Evolutionary conservation across 2,113 vertebrate genomes (phyloP), one percentile per base, ranked within the genome.

Genomic region (Megaleporinus macrocephalus): DNA sequence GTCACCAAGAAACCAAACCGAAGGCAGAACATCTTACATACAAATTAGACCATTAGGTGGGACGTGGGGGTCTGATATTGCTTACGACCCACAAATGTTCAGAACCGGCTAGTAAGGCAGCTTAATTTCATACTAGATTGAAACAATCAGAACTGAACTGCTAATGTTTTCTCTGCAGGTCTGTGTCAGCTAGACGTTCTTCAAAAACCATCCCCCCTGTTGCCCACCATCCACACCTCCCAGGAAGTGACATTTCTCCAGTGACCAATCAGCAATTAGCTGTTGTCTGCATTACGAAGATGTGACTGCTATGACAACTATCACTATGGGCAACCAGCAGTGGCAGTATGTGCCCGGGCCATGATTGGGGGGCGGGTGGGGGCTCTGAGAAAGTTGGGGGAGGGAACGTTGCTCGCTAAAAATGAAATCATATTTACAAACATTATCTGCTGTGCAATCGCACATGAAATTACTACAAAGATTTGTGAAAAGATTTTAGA

Each of bases 191-290:
- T 69, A 76, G n/a, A 36, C 9, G 63, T 71, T 81, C 63, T 66
- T 77, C 68, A 36, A 33, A 49, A 13, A n/a, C 26, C 61, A 62
- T 78, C 51, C 44, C 41, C 10, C 47, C 49, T 29, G 59, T 71
- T 69, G 49, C 65, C 59, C 73, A n/a, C 55, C 62, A 51, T 10
- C 26, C 57, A 55, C 30, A 18, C 68, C 59, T 71, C 27, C 3
- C 74, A 85, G 89, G 88, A 92, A 89, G 85, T 85, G 87, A 92
- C 87, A 90, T 87, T 86, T 86, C 73, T 66, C 65, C 82, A 78
- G 82, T 86, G 84, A 89, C 89, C 91, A 89, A 91, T 93, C 90
- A 63, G 88, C 85, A 86, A 75, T 80, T 81, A 68, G 87, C 73
- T 78, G 75, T 89, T 82, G 89, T 85, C 75, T 78, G 61, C 79